Evolutionary conservation across 2,797 vertebrate species (phyloP).

Genomic region (Premnoplex brunnescens): DNA sequence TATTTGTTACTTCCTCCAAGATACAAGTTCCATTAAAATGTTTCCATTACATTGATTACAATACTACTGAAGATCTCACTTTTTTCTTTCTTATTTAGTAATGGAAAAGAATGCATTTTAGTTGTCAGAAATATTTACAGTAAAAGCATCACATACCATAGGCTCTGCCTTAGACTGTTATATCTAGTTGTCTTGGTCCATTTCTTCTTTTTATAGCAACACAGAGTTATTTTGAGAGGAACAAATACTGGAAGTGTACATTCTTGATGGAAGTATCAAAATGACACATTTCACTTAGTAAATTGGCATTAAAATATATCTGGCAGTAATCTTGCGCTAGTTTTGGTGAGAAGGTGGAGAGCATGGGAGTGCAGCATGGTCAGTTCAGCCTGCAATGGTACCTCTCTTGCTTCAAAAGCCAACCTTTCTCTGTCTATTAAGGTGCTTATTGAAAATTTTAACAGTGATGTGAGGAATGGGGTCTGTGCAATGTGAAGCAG

Average conservation of each 20-base stretch:
- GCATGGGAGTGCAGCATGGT: fast-evolving
- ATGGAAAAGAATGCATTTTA: neutral
- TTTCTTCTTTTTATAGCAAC: neutral
- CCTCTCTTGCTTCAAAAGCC: neutral
- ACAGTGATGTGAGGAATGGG: neutral
- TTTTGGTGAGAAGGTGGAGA: neutral
- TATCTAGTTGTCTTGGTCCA: neutral
- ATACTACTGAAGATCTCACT: neutral
- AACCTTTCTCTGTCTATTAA: neutral
- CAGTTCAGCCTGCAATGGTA: fast-evolving
- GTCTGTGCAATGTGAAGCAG: neutral
- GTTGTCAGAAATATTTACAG: neutral
- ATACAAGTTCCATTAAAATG: neutral
- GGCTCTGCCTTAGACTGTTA: neutral
- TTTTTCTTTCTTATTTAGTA: neutral
- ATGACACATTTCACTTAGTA: neutral
- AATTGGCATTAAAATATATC: neutral
- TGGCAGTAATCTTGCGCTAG: neutral
- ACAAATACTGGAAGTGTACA: neutral
- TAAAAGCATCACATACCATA: neutral
- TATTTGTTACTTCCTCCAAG: neutral
- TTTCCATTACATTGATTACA: neutral
- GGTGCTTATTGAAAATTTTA: neutral
- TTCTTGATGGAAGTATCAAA: neutral
- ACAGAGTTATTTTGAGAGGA: neutral